A percentile compares a stretch with the other conserved stretches of the same genome.
phyloP scores from a whole-genome alignment of 2,113 vertebrate species.

The Maccullochella peelii region DNA sequence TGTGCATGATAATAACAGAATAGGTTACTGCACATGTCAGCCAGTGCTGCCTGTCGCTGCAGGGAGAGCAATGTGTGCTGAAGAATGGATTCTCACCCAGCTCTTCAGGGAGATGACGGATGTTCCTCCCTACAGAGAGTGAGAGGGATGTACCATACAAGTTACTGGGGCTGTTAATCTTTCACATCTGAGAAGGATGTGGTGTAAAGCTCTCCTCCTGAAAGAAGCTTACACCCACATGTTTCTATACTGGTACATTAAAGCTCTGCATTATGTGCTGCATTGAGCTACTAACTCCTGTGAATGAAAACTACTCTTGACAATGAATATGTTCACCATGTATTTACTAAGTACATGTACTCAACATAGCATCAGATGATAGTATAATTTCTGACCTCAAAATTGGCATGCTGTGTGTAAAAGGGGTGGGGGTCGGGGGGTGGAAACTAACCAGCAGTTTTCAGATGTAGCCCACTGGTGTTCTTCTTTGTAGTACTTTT shows the following conservation, averaged over 20 bases:
- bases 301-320: conserved; percentile 47
- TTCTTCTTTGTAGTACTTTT: neutral
- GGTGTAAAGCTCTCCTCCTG: conserved; percentile 45
- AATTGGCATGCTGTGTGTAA: neutral
- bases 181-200: conserved; percentile 53
- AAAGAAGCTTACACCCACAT: conserved; percentile 58
- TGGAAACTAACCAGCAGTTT: neutral
- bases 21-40: conserved; percentile 15
- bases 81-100: conserved; percentile 24
- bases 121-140: neutral
- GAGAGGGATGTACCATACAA: neutral
- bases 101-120: conserved; percentile 39
- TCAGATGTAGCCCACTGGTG: neutral
- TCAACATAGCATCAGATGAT: neutral
- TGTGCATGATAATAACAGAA: conserved; percentile 8
- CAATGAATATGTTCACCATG: neutral
- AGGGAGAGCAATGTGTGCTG: conserved; percentile 24
- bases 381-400: neutral
- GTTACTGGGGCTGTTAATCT: conserved; percentile 48
- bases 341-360: neutral
- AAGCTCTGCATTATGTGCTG: conserved; percentile 30
- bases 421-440: neutral
- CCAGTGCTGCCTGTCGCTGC: conserved; percentile 15
- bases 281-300: conserved; percentile 14
- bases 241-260: conserved; percentile 55